Base-by-base conservation (phyloP, 1,140 invertebrate species). In the Latrodectus geometricus region DNA sequence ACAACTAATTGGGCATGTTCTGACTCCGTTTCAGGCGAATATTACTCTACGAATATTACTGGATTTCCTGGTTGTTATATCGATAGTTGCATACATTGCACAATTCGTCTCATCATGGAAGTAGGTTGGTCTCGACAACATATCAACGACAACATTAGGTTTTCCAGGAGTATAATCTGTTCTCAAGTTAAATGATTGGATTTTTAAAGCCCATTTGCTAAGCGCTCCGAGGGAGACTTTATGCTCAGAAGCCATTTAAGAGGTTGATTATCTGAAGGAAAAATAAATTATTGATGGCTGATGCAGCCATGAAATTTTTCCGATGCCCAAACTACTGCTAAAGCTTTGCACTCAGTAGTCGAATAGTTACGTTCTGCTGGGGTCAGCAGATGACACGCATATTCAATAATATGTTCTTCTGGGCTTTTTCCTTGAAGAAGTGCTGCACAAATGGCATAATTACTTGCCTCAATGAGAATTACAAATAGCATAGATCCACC, bases 301-400 rank as follows among this genome's bases (percentile, higher is more conserved):
- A 92, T 72, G 88, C 92, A 93, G 11, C 89, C 88, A 69, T 90
- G 86, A 85, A 92, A 92, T 73, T 91, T 90, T 82, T 91, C 88
- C 49, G 91, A 88, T 4, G 90, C 89, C 89, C 89, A 92, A 17
- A 91, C 89, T 11, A 92, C 86, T 9, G 90, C 91, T 48, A 92
- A 81, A 35, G 88, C 89, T 88, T 92, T 91, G 66, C 89, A 88
- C 88, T 93, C 92, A 49, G 89, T 91, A 14, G 91, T 91, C 2
- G 88, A 89, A 83, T 92, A 92, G 21, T 90, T 89, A 23, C 49
- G 54, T 88, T 92, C 91, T 11, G 23, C 15, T 35, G 88, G 56
- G 20, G 87, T 90, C 12, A 92, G 86, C 9, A 61, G 91, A 76
- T 89, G 86, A 73, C 89, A 90, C 8, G 90, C 88, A 88, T 90